Conservation (phyloP, 2,113 vertebrate genomes). For the Oncorhynchus mykiss region DNA sequence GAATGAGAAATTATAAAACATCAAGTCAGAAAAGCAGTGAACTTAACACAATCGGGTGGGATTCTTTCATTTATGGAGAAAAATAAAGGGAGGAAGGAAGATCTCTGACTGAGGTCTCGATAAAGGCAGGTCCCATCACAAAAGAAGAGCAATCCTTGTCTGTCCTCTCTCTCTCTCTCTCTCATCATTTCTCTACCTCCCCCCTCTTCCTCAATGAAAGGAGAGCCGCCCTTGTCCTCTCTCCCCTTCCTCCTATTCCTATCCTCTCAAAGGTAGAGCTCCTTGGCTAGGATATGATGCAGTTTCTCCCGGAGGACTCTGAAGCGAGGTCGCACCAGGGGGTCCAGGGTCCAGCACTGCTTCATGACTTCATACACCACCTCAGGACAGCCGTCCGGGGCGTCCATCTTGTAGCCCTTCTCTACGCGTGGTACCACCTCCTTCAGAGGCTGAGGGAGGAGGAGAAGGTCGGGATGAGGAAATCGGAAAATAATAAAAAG, state of each 20-base stretch:
- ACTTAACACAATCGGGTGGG: background rate
- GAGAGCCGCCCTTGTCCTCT: slow-evolving; percentile 23
- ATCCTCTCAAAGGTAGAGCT: slow-evolving; percentile 79
- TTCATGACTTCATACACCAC: slow-evolving; percentile 94
- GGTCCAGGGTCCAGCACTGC: slow-evolving; percentile 91
- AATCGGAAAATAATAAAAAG: slow-evolving; percentile 5
- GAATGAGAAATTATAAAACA: background rate
- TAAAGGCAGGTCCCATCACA: background rate
- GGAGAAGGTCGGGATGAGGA: background rate
- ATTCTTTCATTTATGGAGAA: background rate
- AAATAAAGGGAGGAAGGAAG: background rate
- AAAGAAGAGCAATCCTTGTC: background rate
- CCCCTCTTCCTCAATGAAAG: slow-evolving; percentile 20
- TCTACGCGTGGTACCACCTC: slow-evolving; percentile 92
- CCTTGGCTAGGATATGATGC: slow-evolving; percentile 82
- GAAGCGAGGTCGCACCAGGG: slow-evolving; percentile 84
- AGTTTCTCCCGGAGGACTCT: slow-evolving; percentile 86
- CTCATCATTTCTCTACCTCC: background rate
- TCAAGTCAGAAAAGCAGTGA: background rate
- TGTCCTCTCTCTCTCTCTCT: background rate
- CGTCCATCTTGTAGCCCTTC: slow-evolving; percentile 96
- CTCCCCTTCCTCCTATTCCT: slow-evolving; percentile 1
- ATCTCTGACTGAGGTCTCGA: background rate
- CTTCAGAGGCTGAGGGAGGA: slow-evolving; percentile 83
- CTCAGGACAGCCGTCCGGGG: slow-evolving; percentile 87